phyloP scores from a whole-genome alignment of 2,888 invertebrate species.

The Epistrophella euchroma region DNA sequence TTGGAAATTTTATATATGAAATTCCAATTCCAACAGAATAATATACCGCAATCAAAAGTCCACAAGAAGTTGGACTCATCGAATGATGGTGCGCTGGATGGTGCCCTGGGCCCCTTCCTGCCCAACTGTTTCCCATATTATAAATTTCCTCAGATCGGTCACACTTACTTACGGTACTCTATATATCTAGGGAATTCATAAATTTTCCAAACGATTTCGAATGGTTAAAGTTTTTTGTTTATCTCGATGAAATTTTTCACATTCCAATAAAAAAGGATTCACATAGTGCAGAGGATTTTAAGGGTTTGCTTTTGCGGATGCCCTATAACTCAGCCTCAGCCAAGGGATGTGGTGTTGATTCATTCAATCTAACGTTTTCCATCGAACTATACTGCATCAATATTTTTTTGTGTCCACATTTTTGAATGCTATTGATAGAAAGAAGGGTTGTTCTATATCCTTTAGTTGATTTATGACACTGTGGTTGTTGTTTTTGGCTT shows the following conservation, averaged over 20 bases:
- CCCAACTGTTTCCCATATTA: not conserved
- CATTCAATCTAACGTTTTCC: slow-evolving; percentile 58
- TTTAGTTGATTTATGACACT: slow-evolving; percentile 69
- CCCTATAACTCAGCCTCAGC: not conserved
- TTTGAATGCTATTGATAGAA: not conserved
- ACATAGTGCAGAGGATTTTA: not conserved
- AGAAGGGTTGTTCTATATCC: not conserved
- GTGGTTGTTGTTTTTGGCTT: slow-evolving; percentile 46
- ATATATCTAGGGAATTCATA: slow-evolving; percentile 63
- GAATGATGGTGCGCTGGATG: not conserved
- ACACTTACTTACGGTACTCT: slow-evolving; percentile 43
- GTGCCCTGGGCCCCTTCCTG: not conserved
- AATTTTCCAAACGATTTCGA: slow-evolving; percentile 70
- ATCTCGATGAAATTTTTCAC: slow-evolving; percentile 57
- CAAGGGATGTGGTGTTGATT: slow-evolving; percentile 31
- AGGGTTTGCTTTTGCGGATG: not conserved
- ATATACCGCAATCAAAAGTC: slow-evolving; percentile 65
- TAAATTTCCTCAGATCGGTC: slow-evolving; percentile 30
- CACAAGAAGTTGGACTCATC: slow-evolving; percentile 53
- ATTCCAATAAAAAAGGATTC: slow-evolving; percentile 3
- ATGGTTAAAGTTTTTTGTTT: slow-evolving; percentile 63
- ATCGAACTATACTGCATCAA: slow-evolving; percentile 24
- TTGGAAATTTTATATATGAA: slow-evolving; percentile 62
- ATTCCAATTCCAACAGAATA: slow-evolving; percentile 57
- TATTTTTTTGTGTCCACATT: slow-evolving; percentile 26